A percentile compares a stretch with the other conserved stretches of the same genome.
Evolutionary conservation across 2,797 vertebrate species (phyloP).

Genomic region (Sus cebifrons): DNA sequence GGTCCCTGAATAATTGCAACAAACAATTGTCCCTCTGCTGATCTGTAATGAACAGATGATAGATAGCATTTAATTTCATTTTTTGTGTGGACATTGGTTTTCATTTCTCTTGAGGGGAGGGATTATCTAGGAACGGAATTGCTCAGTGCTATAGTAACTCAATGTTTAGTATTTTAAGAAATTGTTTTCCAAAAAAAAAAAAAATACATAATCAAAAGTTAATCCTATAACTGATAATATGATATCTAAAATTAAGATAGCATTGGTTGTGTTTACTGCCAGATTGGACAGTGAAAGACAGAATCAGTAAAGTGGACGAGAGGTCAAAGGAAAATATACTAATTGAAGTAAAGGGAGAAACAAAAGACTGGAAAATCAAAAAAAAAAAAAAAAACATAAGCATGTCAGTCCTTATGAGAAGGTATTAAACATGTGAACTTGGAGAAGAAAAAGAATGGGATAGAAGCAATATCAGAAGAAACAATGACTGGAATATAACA

Average conservation of each 20-base stretch:
- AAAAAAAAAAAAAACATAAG: background rate
- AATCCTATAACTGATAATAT: background rate
- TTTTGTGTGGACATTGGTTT: background rate
- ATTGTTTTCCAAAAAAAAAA: slow-evolving; percentile 34
- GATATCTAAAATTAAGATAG: slow-evolving; percentile 13
- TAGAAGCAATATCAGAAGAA: background rate
- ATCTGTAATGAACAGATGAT: background rate
- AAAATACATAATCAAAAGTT: background rate
- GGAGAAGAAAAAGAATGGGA: background rate
- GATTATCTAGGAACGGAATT: background rate
- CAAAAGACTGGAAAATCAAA: background rate
- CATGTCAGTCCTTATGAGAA: background rate
- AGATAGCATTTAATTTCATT: background rate
- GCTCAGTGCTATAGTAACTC: background rate
- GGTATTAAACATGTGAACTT: background rate
- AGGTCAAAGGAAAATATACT: background rate
- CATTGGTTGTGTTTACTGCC: background rate
- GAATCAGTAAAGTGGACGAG: background rate
- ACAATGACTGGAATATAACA: background rate
- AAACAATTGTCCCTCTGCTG: background rate
- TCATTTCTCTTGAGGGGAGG: background rate
- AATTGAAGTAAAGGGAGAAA: background rate
- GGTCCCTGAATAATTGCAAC: background rate
- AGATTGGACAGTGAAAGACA: background rate
- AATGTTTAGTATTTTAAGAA: slow-evolving; percentile 22